Evolutionary conservation across 2,888 invertebrate species (phyloP).

Genomic region (Tridacna gigas): DNA sequence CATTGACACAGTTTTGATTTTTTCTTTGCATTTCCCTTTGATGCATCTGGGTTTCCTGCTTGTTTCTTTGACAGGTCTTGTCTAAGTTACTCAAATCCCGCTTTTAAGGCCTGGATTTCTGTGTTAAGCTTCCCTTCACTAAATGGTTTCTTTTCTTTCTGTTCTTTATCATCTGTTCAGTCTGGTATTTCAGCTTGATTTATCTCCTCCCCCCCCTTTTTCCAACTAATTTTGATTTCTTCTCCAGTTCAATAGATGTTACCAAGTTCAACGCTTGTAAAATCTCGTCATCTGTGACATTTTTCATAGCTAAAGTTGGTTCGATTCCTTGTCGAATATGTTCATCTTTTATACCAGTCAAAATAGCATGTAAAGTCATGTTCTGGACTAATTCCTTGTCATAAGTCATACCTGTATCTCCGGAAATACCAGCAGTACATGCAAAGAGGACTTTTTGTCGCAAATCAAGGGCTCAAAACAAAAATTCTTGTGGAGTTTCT

Average conservation of each 20-base stretch:
- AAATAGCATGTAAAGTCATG: background rate
- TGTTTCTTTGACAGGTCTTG: too few species aligned
- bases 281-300: constrained; percentile 19
- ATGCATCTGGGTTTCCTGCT: too few species aligned
- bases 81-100: too few species aligned
- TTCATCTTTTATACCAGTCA: constrained; percentile 26
- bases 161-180: background rate
- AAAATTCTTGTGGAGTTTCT: too few species aligned
- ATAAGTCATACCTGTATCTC: background rate
- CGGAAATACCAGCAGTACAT: background rate
- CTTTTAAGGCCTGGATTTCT: too few species aligned
- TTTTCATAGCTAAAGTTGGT: background rate
- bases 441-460: too few species aligned
- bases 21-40: too few species aligned
- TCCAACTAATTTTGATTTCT: background rate
- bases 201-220: background rate
- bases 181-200: background rate
- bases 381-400: background rate
- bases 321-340: background rate
- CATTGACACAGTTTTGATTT: too few species aligned
- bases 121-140: too few species aligned
- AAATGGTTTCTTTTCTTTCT: too few species aligned
- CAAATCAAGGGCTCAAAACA: too few species aligned
- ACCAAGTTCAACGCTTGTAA: background rate
- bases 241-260: background rate